Evolutionary conservation across 1,140 invertebrate genomes (phyloP), one percentile per base, ranked within the genome.

Genomic region (Armadillidium nasatum): DNA sequence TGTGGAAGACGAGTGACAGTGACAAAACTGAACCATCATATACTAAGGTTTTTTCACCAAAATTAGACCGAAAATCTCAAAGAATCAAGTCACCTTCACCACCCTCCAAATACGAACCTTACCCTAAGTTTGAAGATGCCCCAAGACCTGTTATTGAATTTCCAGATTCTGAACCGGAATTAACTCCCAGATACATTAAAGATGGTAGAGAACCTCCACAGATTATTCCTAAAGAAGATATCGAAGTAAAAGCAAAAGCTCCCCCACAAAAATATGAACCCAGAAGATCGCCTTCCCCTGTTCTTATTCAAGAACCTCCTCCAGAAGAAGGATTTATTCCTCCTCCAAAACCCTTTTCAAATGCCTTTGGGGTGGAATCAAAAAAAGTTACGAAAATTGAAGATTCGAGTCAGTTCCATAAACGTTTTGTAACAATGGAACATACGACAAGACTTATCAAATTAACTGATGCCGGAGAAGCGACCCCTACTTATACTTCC

Each of bases 1-100:
- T 80, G 23, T 83, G 82, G 82, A 75, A 77, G 15, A 81, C 82
- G 50, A 45, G 66, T 15, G 77, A 80, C 15, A 76, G 77, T 72
- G 79, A 80, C 54, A 74, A 15, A n/a, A 75, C 77, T 50, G 79
- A 80, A 43, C 75, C 74, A 33, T 75, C 77, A n/a, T 80, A 78
- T 71, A 76, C 76, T 10, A 72, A 70, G 19, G 79, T 80, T 10
- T 69, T 72, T 15, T 13, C 50, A 67, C 73, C 73, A 9, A 68
- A 22, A 10, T 66, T 75, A 74, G 69, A 73, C 46, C 76, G 50
- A 19, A 60, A 54, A 43, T 66, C 71, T 11, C 76, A 78, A 54
- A 71, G 79, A 71, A 33, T 33, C 2, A 33, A 33, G 33, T 75
- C 78, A 45, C 80, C 80, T 23, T 79, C 80, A 44, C 80, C 80